These are phyloP conservation scores for Euphydryas editha DNA, from an alignment of 2,888 invertebrate genomes.

Conservation along the genomic window DNA sequence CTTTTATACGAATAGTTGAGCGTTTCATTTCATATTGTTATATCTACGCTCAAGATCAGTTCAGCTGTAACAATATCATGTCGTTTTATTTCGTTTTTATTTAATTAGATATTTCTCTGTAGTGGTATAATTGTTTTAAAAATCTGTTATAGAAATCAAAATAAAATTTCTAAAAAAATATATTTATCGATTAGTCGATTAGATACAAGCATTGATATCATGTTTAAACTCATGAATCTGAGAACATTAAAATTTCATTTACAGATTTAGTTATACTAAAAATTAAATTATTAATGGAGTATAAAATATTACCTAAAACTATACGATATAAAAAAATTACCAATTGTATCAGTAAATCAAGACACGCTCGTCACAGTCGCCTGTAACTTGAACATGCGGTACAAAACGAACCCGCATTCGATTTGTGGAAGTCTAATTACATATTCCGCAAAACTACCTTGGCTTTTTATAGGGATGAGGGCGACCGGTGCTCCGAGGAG, in stretches of 20 bases:
- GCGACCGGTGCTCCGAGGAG: not conserved
- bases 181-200: no score
- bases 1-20: not conserved
- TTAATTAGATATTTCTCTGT: not conserved
- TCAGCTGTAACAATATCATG: not conserved
- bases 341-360: no score
- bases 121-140: no score
- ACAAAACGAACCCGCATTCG: conserved; percentile 2
- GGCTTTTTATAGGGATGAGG: not conserved
- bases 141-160: no score
- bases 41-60: not conserved
- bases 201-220: no score
- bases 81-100: not conserved
- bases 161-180: no score
- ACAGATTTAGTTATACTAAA: no score
- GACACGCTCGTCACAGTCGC: not conserved
- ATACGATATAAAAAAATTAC: no score
- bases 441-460: not conserved
- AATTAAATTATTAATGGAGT: no score
- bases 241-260: no score
- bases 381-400: not conserved
- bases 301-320: no score
- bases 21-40: not conserved
- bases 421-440: not conserved
- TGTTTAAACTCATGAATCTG: no score